Percentiles rank a stretch among this genome's conserved stretches.
These are phyloP conservation scores for Acridotheres tristis DNA, from an alignment of 2,797 vertebrate genomes.

Conservation along the genomic window DNA sequence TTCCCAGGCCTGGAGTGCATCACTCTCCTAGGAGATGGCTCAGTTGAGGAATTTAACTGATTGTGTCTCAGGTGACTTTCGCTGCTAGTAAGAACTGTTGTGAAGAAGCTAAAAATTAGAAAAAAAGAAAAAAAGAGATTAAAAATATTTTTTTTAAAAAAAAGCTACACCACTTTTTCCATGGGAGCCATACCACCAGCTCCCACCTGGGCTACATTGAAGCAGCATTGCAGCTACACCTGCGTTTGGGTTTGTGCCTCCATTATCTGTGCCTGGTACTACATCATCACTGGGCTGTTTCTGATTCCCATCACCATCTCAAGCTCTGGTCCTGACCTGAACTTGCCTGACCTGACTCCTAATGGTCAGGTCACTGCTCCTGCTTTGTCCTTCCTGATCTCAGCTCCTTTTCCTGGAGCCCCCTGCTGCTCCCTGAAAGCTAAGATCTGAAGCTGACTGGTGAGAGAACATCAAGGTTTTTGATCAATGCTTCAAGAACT, in stretches of 20 bases:
- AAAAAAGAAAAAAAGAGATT: no score
- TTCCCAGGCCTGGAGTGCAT: neutral
- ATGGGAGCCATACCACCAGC: rapidly evolving
- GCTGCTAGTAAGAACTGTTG: neutral
- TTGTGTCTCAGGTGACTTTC: neutral
- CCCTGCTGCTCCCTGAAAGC: neutral
- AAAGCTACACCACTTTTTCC: neutral
- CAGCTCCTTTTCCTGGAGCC: neutral
- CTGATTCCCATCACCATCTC: neutral
- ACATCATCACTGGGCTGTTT: neutral
- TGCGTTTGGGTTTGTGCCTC: rapidly evolving
- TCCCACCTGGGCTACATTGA: rapidly evolving
- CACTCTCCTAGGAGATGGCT: neutral
- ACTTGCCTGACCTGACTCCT: neutral
- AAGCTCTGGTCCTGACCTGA: neutral
- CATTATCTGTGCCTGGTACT: neutral
- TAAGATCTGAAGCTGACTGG: neutral
- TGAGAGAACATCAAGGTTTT: neutral
- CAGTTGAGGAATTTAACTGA: neutral
- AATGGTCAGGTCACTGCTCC: neutral
- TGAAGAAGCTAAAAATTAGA: neutral
- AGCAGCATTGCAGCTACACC: neutral
- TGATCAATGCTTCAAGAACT: neutral
- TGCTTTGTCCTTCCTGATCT: neutral
- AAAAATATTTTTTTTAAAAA: no score